phyloP scores from a whole-genome alignment of 2,113 vertebrate genomes.

The Merops nubicus region DNA sequence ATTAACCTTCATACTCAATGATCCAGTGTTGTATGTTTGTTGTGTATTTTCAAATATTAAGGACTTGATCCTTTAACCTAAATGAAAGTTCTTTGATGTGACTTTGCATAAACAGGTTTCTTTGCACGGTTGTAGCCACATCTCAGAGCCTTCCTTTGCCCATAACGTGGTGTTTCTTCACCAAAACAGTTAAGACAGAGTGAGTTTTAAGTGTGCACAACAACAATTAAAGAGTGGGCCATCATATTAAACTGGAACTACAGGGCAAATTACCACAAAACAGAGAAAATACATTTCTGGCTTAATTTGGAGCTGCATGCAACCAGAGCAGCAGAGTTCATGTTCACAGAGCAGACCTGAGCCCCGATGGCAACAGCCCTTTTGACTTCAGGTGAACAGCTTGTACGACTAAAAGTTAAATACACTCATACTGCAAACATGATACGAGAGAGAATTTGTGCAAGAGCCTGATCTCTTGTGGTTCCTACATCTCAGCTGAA shows the following conservation, averaged over 20 bases:
- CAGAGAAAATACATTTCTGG: not conserved
- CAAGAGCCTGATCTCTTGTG: not conserved
- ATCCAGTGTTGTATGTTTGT: not conserved
- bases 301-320: not conserved
- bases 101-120: not conserved
- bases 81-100: not conserved
- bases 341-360: not conserved
- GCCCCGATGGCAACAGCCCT: not conserved
- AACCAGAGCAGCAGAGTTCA: not conserved
- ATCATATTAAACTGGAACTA: not conserved
- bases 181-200: not conserved
- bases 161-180: not conserved
- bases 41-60: constrained; percentile 17
- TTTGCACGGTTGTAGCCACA: not conserved
- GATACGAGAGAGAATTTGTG: not conserved
- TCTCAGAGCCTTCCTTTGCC: not conserved
- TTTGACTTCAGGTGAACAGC: not conserved
- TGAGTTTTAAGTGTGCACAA: not conserved
- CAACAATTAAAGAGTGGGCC: not conserved
- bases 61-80: not conserved
- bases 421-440: not conserved
- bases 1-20: not conserved
- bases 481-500: not conserved
- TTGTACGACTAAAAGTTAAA: not conserved
- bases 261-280: not conserved